Evolutionary conservation across 2,113 vertebrate species (phyloP).

Genomic region (Macrotus californicus): DNA sequence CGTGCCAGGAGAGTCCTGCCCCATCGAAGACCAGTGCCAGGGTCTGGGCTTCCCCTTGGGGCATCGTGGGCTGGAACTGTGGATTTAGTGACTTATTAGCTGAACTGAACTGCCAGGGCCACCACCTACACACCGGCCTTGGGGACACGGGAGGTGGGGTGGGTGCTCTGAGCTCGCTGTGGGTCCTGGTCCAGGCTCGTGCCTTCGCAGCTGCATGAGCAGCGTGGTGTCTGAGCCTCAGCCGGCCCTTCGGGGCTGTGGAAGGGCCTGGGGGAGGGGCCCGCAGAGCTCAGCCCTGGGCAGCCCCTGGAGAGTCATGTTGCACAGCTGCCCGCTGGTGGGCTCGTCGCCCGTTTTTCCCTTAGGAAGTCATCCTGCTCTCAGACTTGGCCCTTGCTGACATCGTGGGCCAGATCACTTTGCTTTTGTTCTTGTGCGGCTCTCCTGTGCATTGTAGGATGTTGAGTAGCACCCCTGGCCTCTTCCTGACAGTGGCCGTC

Average conservation of each 20-base stretch:
- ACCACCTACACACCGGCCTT: accelerated
- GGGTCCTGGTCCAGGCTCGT: accelerated
- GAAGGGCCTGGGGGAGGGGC: background rate
- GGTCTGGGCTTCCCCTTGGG: accelerated
- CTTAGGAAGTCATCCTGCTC: background rate
- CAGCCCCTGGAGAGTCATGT: background rate
- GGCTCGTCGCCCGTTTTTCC: background rate
- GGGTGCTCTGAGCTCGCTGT: accelerated
- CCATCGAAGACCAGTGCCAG: accelerated
- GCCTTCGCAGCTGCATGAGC: background rate
- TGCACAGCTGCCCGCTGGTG: background rate
- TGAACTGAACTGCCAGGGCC: background rate
- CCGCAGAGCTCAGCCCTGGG: background rate
- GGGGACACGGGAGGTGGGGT: accelerated
- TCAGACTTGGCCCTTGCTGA: accelerated
- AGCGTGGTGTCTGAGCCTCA: too few relatives aligned
- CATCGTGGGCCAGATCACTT: background rate
- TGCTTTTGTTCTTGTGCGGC: too few relatives aligned
- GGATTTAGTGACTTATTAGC: accelerated
- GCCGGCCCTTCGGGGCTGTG: background rate
- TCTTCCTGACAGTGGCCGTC: too few relatives aligned
- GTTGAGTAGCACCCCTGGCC: background rate
- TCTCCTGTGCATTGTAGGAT: accelerated
- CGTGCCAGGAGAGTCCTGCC: background rate
- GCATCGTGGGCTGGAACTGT: accelerated